Conservation (phyloP, 2,113 vertebrate genomes). For the Neolamprologus longior region DNA sequence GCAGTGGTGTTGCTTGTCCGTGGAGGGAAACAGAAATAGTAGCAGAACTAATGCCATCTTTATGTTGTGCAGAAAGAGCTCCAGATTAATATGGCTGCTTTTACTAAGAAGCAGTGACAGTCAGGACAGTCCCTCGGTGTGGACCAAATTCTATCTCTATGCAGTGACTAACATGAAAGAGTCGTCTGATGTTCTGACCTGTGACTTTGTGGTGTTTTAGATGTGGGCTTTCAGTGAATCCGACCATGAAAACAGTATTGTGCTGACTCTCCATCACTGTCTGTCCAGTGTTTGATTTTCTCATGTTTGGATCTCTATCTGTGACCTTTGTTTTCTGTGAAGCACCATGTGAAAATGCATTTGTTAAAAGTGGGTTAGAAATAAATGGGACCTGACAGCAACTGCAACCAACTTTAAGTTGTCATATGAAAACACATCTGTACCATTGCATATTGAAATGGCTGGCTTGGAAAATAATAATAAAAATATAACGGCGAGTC, state of each 20-base stretch:
- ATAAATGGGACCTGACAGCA: not conserved
- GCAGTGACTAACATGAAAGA: conserved; percentile 23
- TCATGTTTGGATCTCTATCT: conserved; percentile 9
- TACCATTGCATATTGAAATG: not conserved
- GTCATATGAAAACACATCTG: not conserved
- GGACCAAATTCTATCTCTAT: not conserved
- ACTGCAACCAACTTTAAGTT: not conserved
- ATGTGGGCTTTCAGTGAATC: not conserved
- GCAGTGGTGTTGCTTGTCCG: conserved; percentile 5
- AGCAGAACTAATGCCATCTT: conserved; percentile 32
- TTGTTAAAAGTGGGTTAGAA: not conserved
- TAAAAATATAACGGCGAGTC: accelerated
- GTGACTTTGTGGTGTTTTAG: conserved; percentile 21
- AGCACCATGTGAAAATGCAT: not conserved
- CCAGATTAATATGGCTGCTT: not conserved
- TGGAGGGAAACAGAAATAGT: conserved; percentile 27
- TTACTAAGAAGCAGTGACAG: conserved; percentile 1
- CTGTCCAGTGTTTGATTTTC: not conserved
- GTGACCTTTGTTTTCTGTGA: not conserved
- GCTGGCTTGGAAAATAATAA: not conserved
- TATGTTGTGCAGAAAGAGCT: conserved; percentile 1
- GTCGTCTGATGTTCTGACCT: conserved; percentile 25
- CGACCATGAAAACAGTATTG: not conserved
- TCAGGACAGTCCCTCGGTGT: not conserved
- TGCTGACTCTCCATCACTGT: not conserved